Base-by-base conservation (phyloP, 1,140 invertebrate species). In the Camponotus vicinus region DNA sequence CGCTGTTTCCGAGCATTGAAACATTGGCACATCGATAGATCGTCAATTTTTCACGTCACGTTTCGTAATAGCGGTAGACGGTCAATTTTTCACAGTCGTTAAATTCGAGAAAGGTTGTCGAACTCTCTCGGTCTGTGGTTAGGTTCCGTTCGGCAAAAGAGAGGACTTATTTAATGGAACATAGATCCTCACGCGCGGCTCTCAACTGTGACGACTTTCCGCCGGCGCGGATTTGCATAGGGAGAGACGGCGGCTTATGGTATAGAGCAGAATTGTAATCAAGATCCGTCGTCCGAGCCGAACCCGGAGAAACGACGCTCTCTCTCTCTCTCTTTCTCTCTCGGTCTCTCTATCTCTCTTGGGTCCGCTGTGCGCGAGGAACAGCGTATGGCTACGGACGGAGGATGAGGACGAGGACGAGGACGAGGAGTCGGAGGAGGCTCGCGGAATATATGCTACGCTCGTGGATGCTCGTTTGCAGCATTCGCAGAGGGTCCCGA, bases 391-490 rank as follows among this genome's bases (percentile, higher is more conserved):
- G 40, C 66, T 49, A 66, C n/a, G 9, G 49, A 18, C 49, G 87
- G 59, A 59, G 78, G 76, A 82, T 71, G 63, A 79, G 66, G 42
- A 79, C n/a, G 21, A 21, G n/a, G n/a, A n/a, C n/a, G 13, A 52
- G 49, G 15, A 52, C 49, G 13, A 52, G 15, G 32, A 69, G 83
- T 32, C 32, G 52, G 21, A 75, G 85, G 27, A 80, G 88, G 76
- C 75, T 40, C 77, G 87, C 76, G 89, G 88, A 88, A 92, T 91
- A 85, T 88, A 91, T 87, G 88, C 90, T 86, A 63, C 83, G 90
- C 90, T 85, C 84, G 90, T 91, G 90, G 82, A 90, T 91, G 90
- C 88, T 90, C 90, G 88, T 92, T 91, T 90, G 88, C 90, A 91
- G 88, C 78, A 84, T 79, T 57, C 66, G 52, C 37, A 71, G 63